Evolutionary conservation across 2,113 vertebrate species (phyloP), one percentile per base, ranked within the genome.

Genomic region (Opisthocomus hoazin): DNA sequence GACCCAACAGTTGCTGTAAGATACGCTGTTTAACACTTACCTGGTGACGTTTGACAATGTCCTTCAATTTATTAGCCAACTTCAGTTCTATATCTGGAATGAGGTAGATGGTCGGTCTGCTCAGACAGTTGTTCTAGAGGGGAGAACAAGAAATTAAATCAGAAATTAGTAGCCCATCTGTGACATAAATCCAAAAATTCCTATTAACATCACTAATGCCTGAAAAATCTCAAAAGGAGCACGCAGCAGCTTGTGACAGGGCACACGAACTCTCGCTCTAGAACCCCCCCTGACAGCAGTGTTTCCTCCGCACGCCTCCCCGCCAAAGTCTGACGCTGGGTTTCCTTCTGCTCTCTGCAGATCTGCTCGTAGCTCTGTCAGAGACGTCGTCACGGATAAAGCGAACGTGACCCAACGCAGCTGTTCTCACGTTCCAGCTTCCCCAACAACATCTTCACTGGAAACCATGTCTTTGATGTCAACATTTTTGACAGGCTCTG

Each of bases 21-120:
- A 51, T 6, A 26, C 5, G 8, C 24, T 68, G 6, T 13, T 5
- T 22, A 32, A 56, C 21, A 60, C n/a, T 71, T 96, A 99, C 99
- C 99, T 99, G 99, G 98, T 99, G 99, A 41, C 99, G 98, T 91
- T 99, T 99, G 91, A 99, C 98, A 94, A 99, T 99, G 94, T 99
- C 99, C 97, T 99, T 99, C 79, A 99, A 97, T 81, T 99, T 99
- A 96, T 98, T 99, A 64, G 98, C 98, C 97, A 99, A 95, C 97
- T 99, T 99, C 97, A 99, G 95, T 63, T 99, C 99, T 27, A 99
- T 98, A 63, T 99, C 99, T 63, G 99, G 96, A 27, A 98, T 97
- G 97, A 99, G 98, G 98, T 98, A 99, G 97, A 99, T 99, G 36
- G 97, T 98, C 20, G 99, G 99, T 93, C 99, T 98, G 84, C 98